Conservation (phyloP, 2,113 vertebrate species). For the Pelecanoides urinatrix region DNA sequence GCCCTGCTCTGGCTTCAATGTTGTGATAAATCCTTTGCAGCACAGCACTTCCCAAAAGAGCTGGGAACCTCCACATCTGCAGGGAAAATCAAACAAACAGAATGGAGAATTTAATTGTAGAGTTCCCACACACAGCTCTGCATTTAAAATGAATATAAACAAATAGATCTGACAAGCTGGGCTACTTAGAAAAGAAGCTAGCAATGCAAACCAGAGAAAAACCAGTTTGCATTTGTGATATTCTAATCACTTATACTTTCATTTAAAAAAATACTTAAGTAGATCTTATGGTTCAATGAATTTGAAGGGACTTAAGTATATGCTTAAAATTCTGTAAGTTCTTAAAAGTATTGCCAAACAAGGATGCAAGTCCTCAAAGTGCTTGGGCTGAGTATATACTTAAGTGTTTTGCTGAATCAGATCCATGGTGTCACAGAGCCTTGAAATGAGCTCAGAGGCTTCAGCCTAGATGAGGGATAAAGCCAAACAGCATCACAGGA, state of each 20-base stretch:
- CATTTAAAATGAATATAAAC: not conserved
- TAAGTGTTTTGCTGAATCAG: slow-evolving; percentile 31
- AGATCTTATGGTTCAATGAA: not conserved
- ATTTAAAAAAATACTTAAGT: slow-evolving; percentile 27
- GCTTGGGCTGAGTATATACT: not conserved
- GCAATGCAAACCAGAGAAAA: not conserved
- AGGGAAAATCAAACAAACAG: slow-evolving; percentile 16
- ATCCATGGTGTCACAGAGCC: not conserved
- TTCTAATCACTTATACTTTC: not conserved
- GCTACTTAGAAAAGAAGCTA: not conserved
- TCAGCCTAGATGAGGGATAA: not conserved
- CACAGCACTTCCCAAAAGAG: not conserved
- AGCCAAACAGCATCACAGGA: not conserved
- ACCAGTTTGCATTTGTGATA: not conserved
- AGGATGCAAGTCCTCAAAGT: not conserved
- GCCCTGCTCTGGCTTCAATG: not conserved
- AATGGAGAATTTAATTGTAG: not conserved
- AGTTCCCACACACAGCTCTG: not conserved
- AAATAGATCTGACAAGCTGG: not conserved
- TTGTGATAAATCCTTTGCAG: not conserved
- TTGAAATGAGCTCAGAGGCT: not conserved
- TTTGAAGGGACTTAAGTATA: not conserved
- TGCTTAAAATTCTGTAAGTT: slow-evolving; percentile 21
- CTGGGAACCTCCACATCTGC: not conserved
- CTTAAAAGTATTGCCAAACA: not conserved